Evolutionary conservation across 2,113 vertebrate genomes (phyloP), one percentile per base, ranked within the genome.

Genomic region (Marcusenius ussheri): DNA sequence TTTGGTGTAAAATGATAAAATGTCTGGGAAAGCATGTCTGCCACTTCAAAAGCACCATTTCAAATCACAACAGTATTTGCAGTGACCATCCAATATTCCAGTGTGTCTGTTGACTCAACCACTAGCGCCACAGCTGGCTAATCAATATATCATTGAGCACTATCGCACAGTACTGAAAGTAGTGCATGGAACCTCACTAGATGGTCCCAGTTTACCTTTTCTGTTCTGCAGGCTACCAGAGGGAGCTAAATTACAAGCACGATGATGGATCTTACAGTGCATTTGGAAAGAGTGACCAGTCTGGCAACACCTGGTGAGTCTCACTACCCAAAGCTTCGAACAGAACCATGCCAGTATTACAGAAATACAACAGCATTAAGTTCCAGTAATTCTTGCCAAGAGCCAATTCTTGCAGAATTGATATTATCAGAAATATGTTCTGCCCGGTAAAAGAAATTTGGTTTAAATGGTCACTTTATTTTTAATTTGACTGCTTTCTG

Each of bases 261-360:
- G 49, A 90, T 0, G 96, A 98, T 6, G 97, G 97, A 0, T 98
- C 97, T 49, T 98, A 96, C 94, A 98, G 97, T 13, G 97, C 97
- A 51, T 98, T 98, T 83, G 97, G 98, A 35, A 94, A 89, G 49
- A 90, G 5, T 0, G 97, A 98, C 74, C 70, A 88, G 0, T 95
- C 96, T 10, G 97, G 97, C 50, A 97, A 98, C 89, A 97, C 97
- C 77, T 98, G 98, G 97, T 98, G 91, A 96, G 96, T 93, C 51
- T 70, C 17, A 11, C n/a, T 3, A 74, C 27, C 21, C 49, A 50
- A 46, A 17, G 0, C 46, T 5, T 5, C 3, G n/a, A 21, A 15
- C 3, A 35, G 11, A 74, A 74, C 66, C n/a, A 74, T 31, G 13
- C 9, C 3, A 13, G 66, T 74, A 74, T 13, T 13, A 74, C 27